These are phyloP conservation scores for Portunus trituberculatus DNA, from an alignment of 1,140 invertebrate species.

Conservation along the genomic window DNA sequence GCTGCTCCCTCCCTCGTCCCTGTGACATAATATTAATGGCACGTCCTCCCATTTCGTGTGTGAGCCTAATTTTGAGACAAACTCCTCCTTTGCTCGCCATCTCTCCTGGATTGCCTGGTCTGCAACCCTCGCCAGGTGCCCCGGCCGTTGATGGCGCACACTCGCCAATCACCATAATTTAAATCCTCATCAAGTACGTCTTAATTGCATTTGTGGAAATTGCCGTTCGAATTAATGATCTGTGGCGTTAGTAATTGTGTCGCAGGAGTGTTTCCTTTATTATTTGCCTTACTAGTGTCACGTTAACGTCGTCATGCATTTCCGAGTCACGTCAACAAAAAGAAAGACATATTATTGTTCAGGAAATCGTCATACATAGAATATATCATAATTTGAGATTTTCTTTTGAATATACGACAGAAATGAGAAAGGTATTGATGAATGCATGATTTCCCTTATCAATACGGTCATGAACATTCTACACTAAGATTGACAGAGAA, in stretches of 20 bases:
- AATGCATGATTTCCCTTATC: too few species aligned
- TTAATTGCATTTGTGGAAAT: slow-evolving; percentile 12
- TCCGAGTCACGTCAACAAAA: not conserved
- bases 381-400: too few species aligned
- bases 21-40: slow-evolving; percentile 24
- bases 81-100: slow-evolving; percentile 22
- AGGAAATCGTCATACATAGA: too few species aligned
- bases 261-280: not conserved
- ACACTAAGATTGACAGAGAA: too few species aligned
- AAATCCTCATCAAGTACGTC: not conserved
- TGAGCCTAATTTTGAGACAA: slow-evolving; percentile 23
- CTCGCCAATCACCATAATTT: not conserved
- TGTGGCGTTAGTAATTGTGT: not conserved
- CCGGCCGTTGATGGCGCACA: not conserved
- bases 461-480: too few species aligned
- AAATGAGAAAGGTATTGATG: too few species aligned
- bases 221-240: not conserved
- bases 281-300: not conserved
- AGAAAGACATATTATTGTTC: too few species aligned
- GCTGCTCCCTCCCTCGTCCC: not conserved
- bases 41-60: not conserved
- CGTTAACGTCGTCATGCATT: not conserved
- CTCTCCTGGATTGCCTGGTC: not conserved
- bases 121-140: not conserved
- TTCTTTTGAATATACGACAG: too few species aligned